Evolutionary conservation across 1,140 invertebrate species (phyloP).

Genomic region (Cotesia vestalis): DNA sequence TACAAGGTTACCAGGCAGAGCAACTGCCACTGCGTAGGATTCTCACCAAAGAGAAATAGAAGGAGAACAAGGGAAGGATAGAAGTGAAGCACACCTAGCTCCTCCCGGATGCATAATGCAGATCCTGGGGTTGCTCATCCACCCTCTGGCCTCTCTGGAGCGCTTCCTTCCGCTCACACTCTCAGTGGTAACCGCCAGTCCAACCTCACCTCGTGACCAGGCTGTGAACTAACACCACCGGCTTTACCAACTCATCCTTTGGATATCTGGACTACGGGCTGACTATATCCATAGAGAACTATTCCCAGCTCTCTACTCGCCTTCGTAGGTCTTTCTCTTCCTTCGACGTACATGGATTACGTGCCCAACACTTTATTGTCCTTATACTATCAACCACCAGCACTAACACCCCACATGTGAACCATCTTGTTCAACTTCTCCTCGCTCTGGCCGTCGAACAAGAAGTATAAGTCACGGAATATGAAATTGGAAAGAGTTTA

Average conservation of each 20-base stretch:
- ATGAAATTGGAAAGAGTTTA: conserved; percentile 44
- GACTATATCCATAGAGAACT: too few relatives aligned
- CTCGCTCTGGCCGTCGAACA: neutral
- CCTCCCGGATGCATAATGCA: conserved; percentile 56
- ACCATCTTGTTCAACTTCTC: conserved; percentile 23
- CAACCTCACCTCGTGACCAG: conserved; percentile 47
- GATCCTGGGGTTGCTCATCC: conserved; percentile 42
- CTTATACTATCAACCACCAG: conserved; percentile 13
- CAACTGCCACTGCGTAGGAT: neutral
- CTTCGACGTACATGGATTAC: conserved; percentile 29
- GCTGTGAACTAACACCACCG: conserved; percentile 47
- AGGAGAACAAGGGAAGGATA: neutral
- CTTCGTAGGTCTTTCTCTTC: neutral
- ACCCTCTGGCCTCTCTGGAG: neutral
- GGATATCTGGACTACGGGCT: neutral
- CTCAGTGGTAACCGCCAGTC: conserved; percentile 15
- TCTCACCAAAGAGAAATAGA: too few relatives aligned
- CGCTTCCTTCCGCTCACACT: conserved; percentile 4
- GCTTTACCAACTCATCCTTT: conserved; percentile 22
- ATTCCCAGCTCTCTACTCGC: too few relatives aligned
- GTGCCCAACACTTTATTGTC: conserved; percentile 36
- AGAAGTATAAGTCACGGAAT: conserved; percentile 46
- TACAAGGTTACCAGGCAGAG: too few relatives aligned
- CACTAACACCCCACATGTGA: neutral
- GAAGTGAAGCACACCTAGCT: conserved; percentile 14